Conservation (phyloP, 2,113 vertebrate genomes). For the Tyrannus savana region DNA sequence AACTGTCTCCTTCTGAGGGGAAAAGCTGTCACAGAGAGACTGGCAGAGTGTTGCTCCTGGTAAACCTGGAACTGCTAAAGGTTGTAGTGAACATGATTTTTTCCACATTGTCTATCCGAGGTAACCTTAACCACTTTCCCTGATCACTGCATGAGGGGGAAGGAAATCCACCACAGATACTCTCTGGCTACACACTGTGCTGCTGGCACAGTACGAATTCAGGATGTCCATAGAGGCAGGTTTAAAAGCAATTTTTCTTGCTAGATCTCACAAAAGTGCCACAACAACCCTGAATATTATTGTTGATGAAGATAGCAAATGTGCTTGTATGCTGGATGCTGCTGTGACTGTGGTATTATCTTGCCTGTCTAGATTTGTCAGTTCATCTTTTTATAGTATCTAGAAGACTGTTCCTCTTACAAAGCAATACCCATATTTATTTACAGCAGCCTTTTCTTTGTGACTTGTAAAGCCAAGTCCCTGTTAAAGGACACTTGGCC, state of each 20-base stretch:
- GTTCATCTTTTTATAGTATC: not conserved
- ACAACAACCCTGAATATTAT: not conserved
- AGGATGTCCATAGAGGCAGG: no score
- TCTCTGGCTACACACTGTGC: not conserved
- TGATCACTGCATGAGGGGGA: not conserved
- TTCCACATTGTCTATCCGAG: not conserved
- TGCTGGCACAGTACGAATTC: not conserved
- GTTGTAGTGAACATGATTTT: not conserved
- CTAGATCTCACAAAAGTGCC: not conserved
- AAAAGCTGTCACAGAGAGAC: not conserved
- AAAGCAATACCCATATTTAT: not conserved
- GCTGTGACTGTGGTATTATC: fast-evolving
- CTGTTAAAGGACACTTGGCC: fast-evolving
- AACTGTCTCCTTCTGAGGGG: not conserved
- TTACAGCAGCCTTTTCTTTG: not conserved
- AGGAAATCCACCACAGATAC: fast-evolving
- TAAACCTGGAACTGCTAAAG: not conserved
- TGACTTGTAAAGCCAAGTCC: not conserved
- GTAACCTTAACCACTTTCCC: not conserved
- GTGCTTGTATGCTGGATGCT: not conserved
- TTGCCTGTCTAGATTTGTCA: not conserved
- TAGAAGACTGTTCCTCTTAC: not conserved
- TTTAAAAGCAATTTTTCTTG: not conserved
- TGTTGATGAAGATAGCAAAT: not conserved
- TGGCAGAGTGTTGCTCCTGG: not conserved